Conservation (phyloP, 2,113 vertebrate genomes). For the Rhegmatorhina hoffmannsi region DNA sequence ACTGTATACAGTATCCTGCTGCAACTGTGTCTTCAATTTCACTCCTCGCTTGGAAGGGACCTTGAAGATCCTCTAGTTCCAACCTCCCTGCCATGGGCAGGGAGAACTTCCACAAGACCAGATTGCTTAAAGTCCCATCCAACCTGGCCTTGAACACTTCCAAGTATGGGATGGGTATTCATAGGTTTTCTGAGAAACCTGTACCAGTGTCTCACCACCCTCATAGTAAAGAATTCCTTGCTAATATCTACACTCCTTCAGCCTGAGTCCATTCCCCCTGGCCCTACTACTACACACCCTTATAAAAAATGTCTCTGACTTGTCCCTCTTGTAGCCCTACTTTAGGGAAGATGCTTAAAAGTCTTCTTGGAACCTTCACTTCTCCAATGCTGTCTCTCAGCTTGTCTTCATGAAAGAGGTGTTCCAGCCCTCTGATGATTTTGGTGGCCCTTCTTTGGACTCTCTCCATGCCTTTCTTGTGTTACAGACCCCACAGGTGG, state of each 20-base stretch:
- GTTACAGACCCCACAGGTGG: background rate
- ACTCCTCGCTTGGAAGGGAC: background rate
- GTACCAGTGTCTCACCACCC: background rate
- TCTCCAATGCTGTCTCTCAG: background rate
- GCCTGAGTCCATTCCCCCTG: background rate
- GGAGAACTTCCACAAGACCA: background rate
- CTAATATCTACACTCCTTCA: background rate
- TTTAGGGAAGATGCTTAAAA: background rate
- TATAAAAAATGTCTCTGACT: background rate
- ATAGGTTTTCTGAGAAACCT: background rate
- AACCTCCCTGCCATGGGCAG: background rate
- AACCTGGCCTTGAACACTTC: background rate
- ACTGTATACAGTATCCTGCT: fast-evolving
- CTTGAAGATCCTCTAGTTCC: background rate
- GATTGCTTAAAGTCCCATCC: background rate
- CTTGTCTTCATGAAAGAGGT: background rate
- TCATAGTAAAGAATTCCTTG: background rate
- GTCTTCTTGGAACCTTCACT: background rate
- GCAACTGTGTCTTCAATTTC: background rate
- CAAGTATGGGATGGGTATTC: fast-evolving
- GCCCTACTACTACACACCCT: background rate
- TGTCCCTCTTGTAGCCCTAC: background rate
- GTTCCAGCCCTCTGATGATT: background rate
- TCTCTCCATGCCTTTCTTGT: background rate
- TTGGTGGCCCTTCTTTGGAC: background rate